phyloP scores from a whole-genome alignment of 1,140 invertebrate genomes.

The Holcopasites calliopsidis region DNA sequence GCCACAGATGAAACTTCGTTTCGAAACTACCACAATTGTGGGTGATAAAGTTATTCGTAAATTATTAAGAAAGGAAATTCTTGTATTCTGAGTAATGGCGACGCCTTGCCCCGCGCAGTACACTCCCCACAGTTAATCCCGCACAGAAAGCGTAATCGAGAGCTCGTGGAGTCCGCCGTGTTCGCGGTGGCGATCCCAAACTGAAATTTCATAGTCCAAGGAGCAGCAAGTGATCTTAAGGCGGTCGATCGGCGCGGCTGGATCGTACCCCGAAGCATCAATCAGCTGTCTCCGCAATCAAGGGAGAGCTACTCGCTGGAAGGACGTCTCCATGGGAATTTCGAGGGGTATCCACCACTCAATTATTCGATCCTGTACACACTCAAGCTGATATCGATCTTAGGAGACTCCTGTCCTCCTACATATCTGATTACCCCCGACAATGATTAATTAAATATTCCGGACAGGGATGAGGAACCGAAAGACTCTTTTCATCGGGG shows the following conservation, averaged over 20 bases:
- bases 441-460: conserved; percentile 14
- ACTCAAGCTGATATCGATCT: conserved; percentile 57
- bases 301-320: conserved; percentile 53
- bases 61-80: too few species aligned
- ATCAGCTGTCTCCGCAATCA: conserved; percentile 60
- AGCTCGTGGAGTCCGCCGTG: not conserved
- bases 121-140: too few species aligned
- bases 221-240: conserved; percentile 60
- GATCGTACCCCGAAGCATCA: conserved; percentile 57
- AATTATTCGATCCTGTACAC: conserved; percentile 58
- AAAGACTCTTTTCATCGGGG: not conserved
- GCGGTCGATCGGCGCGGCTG: conserved; percentile 32
- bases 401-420: not conserved
- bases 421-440: not conserved
- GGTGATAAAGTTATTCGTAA: too few species aligned
- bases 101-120: too few species aligned
- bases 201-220: conserved; percentile 61
- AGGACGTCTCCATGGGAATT: conserved; percentile 65
- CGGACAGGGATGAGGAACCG: not conserved
- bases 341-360: conserved; percentile 63
- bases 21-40: too few species aligned
- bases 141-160: too few species aligned
- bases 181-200: conserved; percentile 29
- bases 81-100: too few species aligned
- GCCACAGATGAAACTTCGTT: too few species aligned